Conservation (phyloP, 2,113 vertebrate genomes). For the Willisornis vidua region DNA sequence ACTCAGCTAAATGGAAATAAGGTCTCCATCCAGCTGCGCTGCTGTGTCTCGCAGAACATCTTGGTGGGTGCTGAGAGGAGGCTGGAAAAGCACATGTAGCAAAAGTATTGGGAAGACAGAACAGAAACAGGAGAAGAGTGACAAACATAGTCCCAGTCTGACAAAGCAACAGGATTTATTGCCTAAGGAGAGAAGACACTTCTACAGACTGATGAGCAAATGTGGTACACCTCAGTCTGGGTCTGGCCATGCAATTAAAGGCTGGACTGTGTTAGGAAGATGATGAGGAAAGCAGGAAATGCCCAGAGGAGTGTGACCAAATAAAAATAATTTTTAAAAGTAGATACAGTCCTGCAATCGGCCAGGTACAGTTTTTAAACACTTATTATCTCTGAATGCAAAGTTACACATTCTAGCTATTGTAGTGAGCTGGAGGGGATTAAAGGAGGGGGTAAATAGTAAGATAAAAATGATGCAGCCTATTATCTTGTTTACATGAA, state of each 20-base stretch:
- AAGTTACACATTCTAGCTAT: not conserved
- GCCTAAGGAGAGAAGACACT: not conserved
- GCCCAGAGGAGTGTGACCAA: not conserved
- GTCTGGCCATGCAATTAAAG: not conserved
- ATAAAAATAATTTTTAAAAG: not conserved
- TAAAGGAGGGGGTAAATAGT: not conserved
- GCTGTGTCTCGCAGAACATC: not conserved
- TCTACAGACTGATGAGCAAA: not conserved
- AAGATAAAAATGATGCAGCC: not conserved
- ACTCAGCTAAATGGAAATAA: not conserved
- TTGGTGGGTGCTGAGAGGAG: not conserved
- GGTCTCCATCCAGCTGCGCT: not conserved
- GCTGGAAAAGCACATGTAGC: not conserved
- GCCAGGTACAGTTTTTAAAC: not conserved
- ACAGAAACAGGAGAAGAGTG: not conserved
- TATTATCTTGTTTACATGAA: slow-evolving; percentile 27
- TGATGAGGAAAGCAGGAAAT: not conserved
- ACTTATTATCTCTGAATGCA: not conserved
- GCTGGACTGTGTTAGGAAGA: not conserved
- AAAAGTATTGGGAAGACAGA: not conserved
- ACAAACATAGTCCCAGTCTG: not conserved
- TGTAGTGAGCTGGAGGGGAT: not conserved
- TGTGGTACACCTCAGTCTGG: not conserved
- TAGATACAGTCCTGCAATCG: not conserved
- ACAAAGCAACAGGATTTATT: not conserved